A percentile compares a stretch with the other conserved stretches of the same genome.
These are phyloP conservation scores for Tenthredo distinguenda DNA, from an alignment of 2,888 invertebrate genomes.

Conservation along the genomic window DNA sequence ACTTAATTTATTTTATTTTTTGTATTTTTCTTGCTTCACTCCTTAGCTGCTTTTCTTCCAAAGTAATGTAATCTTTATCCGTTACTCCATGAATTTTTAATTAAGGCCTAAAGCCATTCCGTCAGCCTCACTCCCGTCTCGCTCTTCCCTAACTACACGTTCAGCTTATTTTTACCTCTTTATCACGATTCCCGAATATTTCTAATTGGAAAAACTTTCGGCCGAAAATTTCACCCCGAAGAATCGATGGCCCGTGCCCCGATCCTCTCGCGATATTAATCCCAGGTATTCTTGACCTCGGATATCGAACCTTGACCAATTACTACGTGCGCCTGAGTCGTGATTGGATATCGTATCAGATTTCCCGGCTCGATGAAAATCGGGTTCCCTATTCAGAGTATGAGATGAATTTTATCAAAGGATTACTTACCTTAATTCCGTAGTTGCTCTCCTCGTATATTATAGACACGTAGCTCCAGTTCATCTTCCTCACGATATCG, in stretches of 20 bases:
- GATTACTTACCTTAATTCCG: slow-evolving; percentile 89
- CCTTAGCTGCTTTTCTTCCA: neutral
- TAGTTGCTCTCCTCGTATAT: slow-evolving; percentile 98
- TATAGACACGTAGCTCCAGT: slow-evolving; percentile 97
- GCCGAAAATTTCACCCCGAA: neutral
- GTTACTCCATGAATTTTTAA: slow-evolving; percentile 10
- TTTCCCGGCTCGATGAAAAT: neutral
- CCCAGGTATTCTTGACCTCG: neutral
- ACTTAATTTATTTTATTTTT: neutral
- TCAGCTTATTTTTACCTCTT: no score
- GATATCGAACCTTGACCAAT: neutral
- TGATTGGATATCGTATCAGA: neutral
- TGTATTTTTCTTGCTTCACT: neutral
- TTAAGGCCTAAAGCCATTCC: neutral
- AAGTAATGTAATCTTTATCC: slow-evolving; percentile 5
- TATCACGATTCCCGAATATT: neutral
- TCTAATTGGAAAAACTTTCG: slow-evolving; percentile 22
- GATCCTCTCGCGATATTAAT: neutral
- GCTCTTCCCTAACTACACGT: neutral
- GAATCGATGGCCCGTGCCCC: neutral
- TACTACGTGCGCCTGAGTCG: neutral
- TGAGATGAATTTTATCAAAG: neutral
- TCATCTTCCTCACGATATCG: slow-evolving; percentile 91
- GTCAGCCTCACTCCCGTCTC: neutral
- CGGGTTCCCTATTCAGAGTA: neutral